Base-by-base conservation (phyloP, 2,888 invertebrate genomes). In the Macrosoma leucophasiata region DNA sequence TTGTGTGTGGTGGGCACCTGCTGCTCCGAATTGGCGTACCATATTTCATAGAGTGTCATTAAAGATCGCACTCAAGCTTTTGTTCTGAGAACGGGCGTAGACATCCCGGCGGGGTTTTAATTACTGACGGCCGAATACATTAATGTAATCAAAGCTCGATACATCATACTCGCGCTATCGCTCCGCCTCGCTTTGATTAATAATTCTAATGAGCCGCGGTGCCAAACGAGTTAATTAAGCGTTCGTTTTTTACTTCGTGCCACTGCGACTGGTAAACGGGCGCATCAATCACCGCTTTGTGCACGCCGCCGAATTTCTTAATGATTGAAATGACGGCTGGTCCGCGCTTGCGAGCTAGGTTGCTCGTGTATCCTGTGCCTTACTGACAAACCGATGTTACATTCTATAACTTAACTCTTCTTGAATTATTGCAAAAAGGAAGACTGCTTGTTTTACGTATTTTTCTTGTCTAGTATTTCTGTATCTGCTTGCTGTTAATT, bases 181-280 rank as follows among this genome's bases (percentile, higher is more conserved):
- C 73, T 58, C 74, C 73, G 73, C 74, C 76, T 76, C 64, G 69
- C 57, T 79, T 84, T 82, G 81, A 84, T 82, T 84, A 81, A 84
- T 82, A 81, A 69, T 78, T 77, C 74, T 81, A 82, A 81, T 82
- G 82, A 82, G 81, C 75, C 77, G 71, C 75, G 79, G 73, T 79
- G 79, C 81, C 84, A 82, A 84, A 82, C 81, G 84, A 82, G 82
- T 84, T 82, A 84, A 82, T 82, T 81, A 82, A 79, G 72, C 68
- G 65, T 71, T 65, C 64, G 67, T 81, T 84, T 84, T 82, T 79
- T 76, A 70, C 66, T 47, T 55, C 48, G 65, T 78, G 81, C 75
- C 76, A 76, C 79, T 67, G 77, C 62, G 75, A 60, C 69, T 70
- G 62, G 81, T 81, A 82, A 84, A 82, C 82, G 82, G 62, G 67